Evolutionary conservation across 2,113 vertebrate genomes (phyloP).

Genomic region (Delphinapterus leucas): DNA sequence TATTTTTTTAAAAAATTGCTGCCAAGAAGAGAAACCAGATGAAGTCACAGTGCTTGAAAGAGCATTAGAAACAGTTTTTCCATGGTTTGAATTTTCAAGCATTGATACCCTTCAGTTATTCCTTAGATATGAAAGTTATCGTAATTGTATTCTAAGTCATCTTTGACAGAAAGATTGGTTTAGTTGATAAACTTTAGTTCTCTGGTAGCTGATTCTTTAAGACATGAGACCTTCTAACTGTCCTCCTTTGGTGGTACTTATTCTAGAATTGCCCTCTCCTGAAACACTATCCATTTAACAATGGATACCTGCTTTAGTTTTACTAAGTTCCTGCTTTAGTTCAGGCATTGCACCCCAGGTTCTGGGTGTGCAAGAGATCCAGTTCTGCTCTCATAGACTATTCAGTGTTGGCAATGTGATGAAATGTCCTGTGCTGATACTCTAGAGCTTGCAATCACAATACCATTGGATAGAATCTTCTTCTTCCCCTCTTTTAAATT

Average conservation of each 20-base stretch:
- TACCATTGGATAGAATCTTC: background rate
- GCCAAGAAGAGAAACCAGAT: slow-evolving; percentile 32
- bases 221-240: background rate
- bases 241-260: background rate
- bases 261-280: background rate
- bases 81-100: background rate
- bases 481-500: background rate
- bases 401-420: background rate
- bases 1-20: background rate
- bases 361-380: background rate
- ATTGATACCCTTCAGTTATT: background rate
- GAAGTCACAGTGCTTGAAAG: background rate
- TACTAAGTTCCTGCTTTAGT: background rate
- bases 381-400: background rate
- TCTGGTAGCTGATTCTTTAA: background rate
- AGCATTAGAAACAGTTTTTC: background rate
- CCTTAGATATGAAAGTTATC: background rate
- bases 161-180: background rate
- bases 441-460: background rate
- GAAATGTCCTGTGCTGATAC: background rate
- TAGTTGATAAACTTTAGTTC: background rate
- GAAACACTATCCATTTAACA: background rate
- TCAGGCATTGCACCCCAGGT: background rate
- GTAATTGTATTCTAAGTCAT: slow-evolving; percentile 2
- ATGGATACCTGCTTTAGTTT: background rate